Evolutionary conservation across 2,797 vertebrate genomes (phyloP).

Genomic region (Xenops minutus): DNA sequence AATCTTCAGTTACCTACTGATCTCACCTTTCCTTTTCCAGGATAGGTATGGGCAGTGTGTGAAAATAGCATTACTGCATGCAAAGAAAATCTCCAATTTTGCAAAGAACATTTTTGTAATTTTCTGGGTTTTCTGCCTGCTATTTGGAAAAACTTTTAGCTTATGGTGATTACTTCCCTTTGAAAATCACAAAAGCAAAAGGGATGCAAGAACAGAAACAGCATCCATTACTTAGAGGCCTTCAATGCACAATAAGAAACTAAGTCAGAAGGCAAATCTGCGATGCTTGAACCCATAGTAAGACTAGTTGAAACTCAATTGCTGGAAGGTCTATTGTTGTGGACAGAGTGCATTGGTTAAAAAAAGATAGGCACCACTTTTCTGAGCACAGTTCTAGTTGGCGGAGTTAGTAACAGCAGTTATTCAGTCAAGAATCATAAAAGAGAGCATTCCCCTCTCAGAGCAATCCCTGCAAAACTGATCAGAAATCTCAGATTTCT

Average conservation of each 20-base stretch:
- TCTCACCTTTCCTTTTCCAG: neutral
- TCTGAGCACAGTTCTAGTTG: neutral
- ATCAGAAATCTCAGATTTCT: neutral
- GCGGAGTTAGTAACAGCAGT: neutral
- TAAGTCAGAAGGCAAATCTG: neutral
- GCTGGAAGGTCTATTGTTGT: neutral
- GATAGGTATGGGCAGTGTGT: neutral
- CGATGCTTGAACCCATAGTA: neutral
- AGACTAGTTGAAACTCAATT: neutral
- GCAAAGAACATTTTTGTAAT: neutral
- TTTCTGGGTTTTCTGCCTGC: neutral
- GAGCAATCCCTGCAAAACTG: neutral
- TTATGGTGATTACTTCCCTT: neutral
- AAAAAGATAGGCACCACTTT: neutral
- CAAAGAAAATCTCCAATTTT: neutral
- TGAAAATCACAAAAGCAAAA: neutral
- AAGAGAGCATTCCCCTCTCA: neutral
- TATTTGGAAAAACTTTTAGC: neutral
- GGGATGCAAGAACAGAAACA: too few species aligned
- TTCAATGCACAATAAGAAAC: neutral
- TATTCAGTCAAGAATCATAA: neutral
- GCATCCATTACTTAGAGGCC: neutral
- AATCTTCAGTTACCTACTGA: neutral
- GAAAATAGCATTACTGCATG: neutral
- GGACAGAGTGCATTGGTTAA: neutral